Percentiles rank a stretch among this genome's conserved stretches.
These are phyloP conservation scores for Scomber colias DNA, from an alignment of 2,113 vertebrate species.

Conservation along the genomic window DNA sequence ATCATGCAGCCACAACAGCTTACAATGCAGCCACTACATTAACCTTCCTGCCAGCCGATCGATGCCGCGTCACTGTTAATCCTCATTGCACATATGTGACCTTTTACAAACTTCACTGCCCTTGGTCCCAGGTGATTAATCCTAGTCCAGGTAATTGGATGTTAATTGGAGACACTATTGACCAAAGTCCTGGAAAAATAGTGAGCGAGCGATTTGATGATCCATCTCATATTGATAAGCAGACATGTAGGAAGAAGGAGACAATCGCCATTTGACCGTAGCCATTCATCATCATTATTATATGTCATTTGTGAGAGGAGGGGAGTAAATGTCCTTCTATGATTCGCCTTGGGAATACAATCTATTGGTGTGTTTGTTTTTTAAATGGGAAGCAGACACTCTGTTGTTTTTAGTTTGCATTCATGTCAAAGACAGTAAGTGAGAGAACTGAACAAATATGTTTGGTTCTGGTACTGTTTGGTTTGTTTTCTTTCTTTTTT, in stretches of 20 bases:
- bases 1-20: slow-evolving; percentile 43
- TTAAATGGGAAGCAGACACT: neutral
- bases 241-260: slow-evolving; percentile 42
- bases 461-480: too few relatives aligned
- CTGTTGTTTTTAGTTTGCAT: neutral
- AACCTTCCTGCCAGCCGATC: slow-evolving; percentile 63
- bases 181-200: slow-evolving; percentile 68
- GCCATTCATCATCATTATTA: slow-evolving; percentile 71
- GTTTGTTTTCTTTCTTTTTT: neutral
- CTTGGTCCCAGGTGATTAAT: slow-evolving; percentile 75
- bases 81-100: slow-evolving; percentile 77
- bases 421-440: neutral
- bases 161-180: slow-evolving; percentile 83
- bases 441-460: too few relatives aligned
- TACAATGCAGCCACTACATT: slow-evolving; percentile 47
- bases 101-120: slow-evolving; percentile 73
- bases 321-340: neutral
- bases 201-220: slow-evolving; percentile 57
- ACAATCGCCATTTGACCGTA: slow-evolving; percentile 55
- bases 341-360: neutral
- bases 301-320: slow-evolving; percentile 31
- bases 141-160: slow-evolving; percentile 73
- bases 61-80: slow-evolving; percentile 77
- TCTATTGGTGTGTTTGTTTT: neutral
- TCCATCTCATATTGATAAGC: slow-evolving; percentile 70